Evolutionary conservation across 2,797 vertebrate genomes (phyloP), one percentile per base, ranked within the genome.

Genomic region (Emydoidea blandingii): DNA sequence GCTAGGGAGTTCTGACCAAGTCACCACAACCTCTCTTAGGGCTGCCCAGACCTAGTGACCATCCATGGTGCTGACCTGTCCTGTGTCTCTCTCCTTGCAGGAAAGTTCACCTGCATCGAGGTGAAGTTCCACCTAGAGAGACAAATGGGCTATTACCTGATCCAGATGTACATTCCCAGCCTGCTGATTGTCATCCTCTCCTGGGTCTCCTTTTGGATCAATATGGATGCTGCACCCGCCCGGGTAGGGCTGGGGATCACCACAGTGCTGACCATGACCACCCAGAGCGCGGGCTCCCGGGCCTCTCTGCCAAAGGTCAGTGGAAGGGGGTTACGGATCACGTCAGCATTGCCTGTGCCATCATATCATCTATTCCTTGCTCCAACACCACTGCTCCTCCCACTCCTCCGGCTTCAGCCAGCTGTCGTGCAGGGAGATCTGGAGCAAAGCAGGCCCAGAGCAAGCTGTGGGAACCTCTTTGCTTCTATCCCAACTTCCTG

Each of bases 81-180:
- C 44, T 49, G 15, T 44, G 0, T 89, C 88, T 94, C 93, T 94
- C 93, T 94, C 72, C 81, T 91, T 16, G 0, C 92, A 99, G 99
- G 99, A 95, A 99, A 99, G 97, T 99, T 99, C 97, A 99, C 99
- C 93, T 99, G 99, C 97, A 99, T 99, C 0, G 99, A 99, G 97
- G 99, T 99, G 88, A 99, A 99, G 97, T 99, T 99, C 98, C 99
- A 99, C 97, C 97, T 99, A 97, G 99, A 99, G 95, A 97, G 99
- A 94, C 99, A 99, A 96, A 99, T 99, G 99, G 99, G 99, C 95
- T 99, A 99, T 98, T 99, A 99, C 97, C 97, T 99, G 97, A 99
- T 99, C 98, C 99, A 99, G 98, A 99, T 99, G 99, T 99, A 99
- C 98, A 99, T 99, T 95, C 99, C 99, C 76, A 99, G 99, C 89